phyloP scores from a whole-genome alignment of 2,888 invertebrate genomes.

The Gerris lacustris region DNA sequence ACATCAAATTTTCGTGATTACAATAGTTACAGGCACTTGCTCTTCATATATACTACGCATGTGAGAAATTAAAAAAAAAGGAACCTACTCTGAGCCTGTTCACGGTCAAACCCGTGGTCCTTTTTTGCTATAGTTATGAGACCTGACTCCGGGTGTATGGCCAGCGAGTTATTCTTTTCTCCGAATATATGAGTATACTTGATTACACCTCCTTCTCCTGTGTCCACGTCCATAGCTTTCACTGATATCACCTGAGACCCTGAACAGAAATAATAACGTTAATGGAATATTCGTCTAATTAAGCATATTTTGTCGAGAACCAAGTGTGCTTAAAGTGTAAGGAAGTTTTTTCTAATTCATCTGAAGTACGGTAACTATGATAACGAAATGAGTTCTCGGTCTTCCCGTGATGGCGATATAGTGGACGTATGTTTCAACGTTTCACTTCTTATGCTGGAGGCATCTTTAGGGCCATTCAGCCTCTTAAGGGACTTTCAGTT shows the following conservation, averaged over 20 bases:
- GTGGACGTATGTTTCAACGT: too few species aligned
- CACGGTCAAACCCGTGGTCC: conserved; percentile 68
- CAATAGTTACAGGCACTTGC: too few species aligned
- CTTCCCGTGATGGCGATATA: too few species aligned
- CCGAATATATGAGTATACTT: conserved; percentile 67
- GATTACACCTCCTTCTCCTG: conserved; percentile 61
- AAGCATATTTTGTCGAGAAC: not conserved
- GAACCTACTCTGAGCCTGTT: conserved; percentile 48
- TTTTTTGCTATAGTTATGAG: conserved; percentile 65
- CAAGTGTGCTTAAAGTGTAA: not conserved
- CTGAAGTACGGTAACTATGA: too few species aligned
- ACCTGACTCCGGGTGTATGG: conserved; percentile 65
- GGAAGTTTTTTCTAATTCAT: too few species aligned
- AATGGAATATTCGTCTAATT: not conserved
- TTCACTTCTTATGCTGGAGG: too few species aligned
- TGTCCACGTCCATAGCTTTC: conserved; percentile 68
- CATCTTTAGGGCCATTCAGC: too few species aligned
- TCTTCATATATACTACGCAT: too few species aligned
- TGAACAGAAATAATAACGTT: conserved; percentile 10
- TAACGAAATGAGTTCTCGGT: too few species aligned
- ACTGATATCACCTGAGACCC: conserved; percentile 42
- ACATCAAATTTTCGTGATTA: too few species aligned
- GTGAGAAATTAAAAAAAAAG: too few species aligned
- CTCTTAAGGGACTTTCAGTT: too few species aligned
- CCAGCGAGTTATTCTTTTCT: conserved; percentile 62